Conservation (phyloP, 2,113 vertebrate species). For the Delphinapterus leucas region DNA sequence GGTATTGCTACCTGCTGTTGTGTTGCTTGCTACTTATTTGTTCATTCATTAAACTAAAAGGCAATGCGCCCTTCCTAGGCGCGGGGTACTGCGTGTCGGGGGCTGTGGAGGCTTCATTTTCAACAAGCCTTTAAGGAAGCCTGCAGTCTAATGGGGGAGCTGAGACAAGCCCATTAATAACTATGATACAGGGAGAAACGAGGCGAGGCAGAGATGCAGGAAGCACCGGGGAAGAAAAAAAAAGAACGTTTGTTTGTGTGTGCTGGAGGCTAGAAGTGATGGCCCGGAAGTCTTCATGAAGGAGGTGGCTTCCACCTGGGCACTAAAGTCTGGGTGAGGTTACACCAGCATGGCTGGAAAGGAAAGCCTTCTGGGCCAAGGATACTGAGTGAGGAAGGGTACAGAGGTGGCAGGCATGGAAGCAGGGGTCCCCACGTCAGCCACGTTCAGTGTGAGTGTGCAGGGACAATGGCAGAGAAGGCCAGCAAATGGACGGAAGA, state of each 20-base stretch:
- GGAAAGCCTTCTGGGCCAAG: slow-evolving; percentile 3
- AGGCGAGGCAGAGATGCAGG: neutral
- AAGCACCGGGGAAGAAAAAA: neutral
- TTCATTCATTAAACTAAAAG: slow-evolving; percentile 67
- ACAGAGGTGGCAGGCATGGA: neutral
- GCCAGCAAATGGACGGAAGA: neutral
- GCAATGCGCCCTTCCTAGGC: neutral
- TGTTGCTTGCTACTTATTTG: slow-evolving; percentile 48
- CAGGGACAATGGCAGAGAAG: neutral
- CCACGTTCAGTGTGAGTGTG: neutral
- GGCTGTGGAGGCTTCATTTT: slow-evolving; percentile 27
- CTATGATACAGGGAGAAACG: slow-evolving; percentile 35
- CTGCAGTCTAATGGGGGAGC: slow-evolving; percentile 49
- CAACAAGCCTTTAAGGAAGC: slow-evolving; percentile 51
- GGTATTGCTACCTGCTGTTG: slow-evolving; percentile 51
- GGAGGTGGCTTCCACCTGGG: neutral
- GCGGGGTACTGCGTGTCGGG: neutral
- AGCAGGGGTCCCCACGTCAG: neutral
- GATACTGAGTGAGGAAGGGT: neutral
- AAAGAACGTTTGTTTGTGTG: neutral
- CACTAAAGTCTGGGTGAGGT: neutral
- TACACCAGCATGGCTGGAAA: neutral
- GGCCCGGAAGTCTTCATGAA: slow-evolving; percentile 18
- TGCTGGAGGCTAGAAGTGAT: neutral
- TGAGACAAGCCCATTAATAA: slow-evolving; percentile 70